Percentiles rank a stretch among this genome's conserved stretches.
Conservation (phyloP, 2,888 invertebrate species). For the Cabera pusaria region DNA sequence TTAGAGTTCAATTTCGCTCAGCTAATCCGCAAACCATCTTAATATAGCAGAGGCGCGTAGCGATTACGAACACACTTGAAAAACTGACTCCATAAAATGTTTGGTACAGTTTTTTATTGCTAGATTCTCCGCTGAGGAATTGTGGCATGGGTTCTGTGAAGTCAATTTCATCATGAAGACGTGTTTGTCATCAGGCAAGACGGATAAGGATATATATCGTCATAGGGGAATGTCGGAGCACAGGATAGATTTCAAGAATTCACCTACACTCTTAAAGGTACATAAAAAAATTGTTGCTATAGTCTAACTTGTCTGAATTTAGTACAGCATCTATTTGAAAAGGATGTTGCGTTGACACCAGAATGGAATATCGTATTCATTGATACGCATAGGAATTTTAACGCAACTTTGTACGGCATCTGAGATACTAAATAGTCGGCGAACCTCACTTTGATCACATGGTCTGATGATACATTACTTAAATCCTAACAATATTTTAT, state of each 20-base stretch:
- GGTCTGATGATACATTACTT: slow-evolving; percentile 27
- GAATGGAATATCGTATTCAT: slow-evolving; percentile 15
- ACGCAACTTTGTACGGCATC: slow-evolving; percentile 15
- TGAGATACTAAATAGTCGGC: slow-evolving; percentile 19
- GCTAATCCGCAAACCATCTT: slow-evolving; percentile 52
- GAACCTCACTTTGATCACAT: slow-evolving; percentile 22
- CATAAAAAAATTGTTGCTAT: slow-evolving; percentile 25
- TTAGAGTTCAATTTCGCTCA: slow-evolving; percentile 61
- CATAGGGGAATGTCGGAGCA: slow-evolving; percentile 33
- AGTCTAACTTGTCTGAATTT: slow-evolving; percentile 10
- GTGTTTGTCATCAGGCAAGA: slow-evolving; percentile 44
- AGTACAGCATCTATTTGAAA: slow-evolving; percentile 17
- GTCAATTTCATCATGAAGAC: slow-evolving; percentile 59
- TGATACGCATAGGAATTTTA: slow-evolving; percentile 17
- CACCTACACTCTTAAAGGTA: slow-evolving; percentile 31
- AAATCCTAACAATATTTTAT: slow-evolving; percentile 33
- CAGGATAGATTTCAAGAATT: slow-evolving; percentile 31
- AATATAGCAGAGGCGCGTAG: slow-evolving; percentile 57
- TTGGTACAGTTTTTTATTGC: slow-evolving; percentile 51
- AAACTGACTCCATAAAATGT: slow-evolving; percentile 60
- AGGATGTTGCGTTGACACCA: slow-evolving; percentile 15
- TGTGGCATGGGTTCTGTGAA: slow-evolving; percentile 52
- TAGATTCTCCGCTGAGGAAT: slow-evolving; percentile 40
- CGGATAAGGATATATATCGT: slow-evolving; percentile 41
- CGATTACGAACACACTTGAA: slow-evolving; percentile 45